These are phyloP conservation scores for Ramphastos sulfuratus DNA, from an alignment of 2,113 vertebrate genomes.

Conservation along the genomic window DNA sequence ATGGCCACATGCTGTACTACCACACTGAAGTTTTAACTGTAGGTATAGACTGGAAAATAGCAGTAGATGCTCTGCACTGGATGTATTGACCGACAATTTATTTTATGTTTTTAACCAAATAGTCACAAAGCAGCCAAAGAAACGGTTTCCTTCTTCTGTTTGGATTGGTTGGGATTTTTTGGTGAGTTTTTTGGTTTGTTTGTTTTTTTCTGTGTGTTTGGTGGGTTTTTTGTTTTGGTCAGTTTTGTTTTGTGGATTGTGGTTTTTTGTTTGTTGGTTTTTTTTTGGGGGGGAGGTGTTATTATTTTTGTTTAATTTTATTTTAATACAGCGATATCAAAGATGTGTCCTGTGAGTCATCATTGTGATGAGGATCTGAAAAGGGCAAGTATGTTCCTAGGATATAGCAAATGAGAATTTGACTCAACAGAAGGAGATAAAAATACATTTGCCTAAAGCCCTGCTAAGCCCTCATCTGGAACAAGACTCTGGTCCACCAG, in stretches of 20 bases:
- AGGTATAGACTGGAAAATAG: not conserved
- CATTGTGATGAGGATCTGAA: not conserved
- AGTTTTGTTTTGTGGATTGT: no score
- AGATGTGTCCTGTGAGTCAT: slow-evolving; percentile 26
- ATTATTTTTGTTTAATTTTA: not conserved
- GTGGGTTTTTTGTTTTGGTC: no score
- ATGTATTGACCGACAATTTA: not conserved
- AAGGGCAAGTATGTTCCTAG: slow-evolving; percentile 38
- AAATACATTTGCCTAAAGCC: not conserved
- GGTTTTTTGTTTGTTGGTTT: no score
- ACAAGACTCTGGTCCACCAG: not conserved
- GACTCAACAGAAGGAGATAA: not conserved
- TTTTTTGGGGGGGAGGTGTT: no score
- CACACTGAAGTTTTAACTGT: not conserved
- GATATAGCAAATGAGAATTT: not conserved
- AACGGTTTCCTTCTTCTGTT: not conserved
- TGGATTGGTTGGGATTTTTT: no score
- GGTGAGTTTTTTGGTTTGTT: no score
- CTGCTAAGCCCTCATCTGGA: not conserved
- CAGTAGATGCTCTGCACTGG: not conserved
- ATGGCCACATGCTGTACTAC: rapidly evolving
- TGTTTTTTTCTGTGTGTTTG: no score
- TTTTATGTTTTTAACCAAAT: not conserved
- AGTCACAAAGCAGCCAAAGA: not conserved
- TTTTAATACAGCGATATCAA: not conserved